Evolutionary conservation across 2,888 invertebrate genomes (phyloP).

Genomic region (Rhagonycha lutea): DNA sequence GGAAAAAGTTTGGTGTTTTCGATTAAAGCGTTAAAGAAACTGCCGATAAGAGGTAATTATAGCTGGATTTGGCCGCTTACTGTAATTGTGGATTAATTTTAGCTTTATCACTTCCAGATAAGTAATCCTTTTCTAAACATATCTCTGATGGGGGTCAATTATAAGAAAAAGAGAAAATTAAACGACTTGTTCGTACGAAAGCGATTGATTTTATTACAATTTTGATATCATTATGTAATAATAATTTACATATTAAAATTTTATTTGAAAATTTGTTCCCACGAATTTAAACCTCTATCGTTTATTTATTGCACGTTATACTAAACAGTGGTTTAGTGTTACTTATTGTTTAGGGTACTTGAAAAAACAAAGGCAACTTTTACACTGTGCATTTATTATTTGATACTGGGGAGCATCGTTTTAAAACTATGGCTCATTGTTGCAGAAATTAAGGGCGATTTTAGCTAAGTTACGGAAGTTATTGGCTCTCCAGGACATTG

Average conservation of each 20-base stretch:
- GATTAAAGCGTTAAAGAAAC: conserved; percentile 15
- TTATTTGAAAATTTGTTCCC: conserved; percentile 41
- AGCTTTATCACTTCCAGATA: conserved; percentile 23
- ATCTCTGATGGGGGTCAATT: conserved; percentile 27
- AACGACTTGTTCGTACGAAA: background rate
- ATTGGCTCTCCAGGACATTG: conserved; percentile 37
- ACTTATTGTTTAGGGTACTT: conserved; percentile 54
- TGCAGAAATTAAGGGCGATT: conserved; percentile 31
- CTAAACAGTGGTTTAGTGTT: conserved; percentile 55
- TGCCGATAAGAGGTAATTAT: conserved; percentile 29
- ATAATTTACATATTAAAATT: conserved; percentile 1
- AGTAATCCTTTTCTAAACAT: conserved; percentile 4
- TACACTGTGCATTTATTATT: conserved; percentile 53
- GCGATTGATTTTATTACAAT: background rate
- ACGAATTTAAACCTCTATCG: conserved; percentile 43
- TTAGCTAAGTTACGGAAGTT: conserved; percentile 25
- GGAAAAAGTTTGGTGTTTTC: conserved; percentile 17
- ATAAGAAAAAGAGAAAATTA: conserved; percentile 32
- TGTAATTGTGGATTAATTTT: conserved; percentile 30
- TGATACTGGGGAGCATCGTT: conserved; percentile 28
- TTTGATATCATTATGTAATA: background rate
- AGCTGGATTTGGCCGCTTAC: conserved; percentile 19
- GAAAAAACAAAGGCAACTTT: conserved; percentile 56
- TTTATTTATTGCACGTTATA: conserved; percentile 48
- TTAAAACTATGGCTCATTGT: conserved; percentile 23